Conservation (phyloP, 2,888 invertebrate species). For the Eupithecia inturbata region DNA sequence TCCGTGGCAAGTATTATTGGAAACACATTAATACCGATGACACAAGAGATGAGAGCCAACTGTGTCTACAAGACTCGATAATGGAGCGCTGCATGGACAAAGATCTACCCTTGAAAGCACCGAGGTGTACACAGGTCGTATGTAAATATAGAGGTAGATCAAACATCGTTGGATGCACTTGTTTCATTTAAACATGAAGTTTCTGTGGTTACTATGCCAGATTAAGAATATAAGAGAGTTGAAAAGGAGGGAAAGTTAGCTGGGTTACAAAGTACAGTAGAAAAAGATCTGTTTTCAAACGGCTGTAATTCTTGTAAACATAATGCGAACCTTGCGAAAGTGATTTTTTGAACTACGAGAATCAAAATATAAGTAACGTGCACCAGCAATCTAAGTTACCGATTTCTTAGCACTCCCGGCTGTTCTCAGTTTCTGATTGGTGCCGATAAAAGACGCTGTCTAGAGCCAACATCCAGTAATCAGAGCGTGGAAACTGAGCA, state of each 20-base stretch:
- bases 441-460: conserved; percentile 80
- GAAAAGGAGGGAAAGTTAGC: background rate
- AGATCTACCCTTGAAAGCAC: conserved; percentile 75
- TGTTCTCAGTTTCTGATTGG: conserved; percentile 73
- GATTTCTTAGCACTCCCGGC: conserved; percentile 64
- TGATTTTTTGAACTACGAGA: background rate
- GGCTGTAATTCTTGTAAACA: background rate
- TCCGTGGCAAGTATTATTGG: conserved; percentile 75
- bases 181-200: conserved; percentile 41
- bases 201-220: background rate
- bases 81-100: conserved; percentile 69
- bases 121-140: conserved; percentile 49
- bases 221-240: background rate
- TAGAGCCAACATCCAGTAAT: conserved; percentile 84
- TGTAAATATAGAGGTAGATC: conserved; percentile 44
- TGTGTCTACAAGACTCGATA: conserved; percentile 78
- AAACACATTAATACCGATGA: conserved; percentile 81
- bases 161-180: conserved; percentile 60
- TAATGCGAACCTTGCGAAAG: background rate
- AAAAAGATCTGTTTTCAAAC: background rate
- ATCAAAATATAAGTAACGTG: background rate
- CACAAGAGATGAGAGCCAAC: conserved; percentile 81
- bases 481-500: conserved; percentile 83
- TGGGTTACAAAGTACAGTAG: background rate
- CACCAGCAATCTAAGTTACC: conserved; percentile 36